Conservation (phyloP, 2,888 invertebrate genomes). For the Nemotelus nigrinus region DNA sequence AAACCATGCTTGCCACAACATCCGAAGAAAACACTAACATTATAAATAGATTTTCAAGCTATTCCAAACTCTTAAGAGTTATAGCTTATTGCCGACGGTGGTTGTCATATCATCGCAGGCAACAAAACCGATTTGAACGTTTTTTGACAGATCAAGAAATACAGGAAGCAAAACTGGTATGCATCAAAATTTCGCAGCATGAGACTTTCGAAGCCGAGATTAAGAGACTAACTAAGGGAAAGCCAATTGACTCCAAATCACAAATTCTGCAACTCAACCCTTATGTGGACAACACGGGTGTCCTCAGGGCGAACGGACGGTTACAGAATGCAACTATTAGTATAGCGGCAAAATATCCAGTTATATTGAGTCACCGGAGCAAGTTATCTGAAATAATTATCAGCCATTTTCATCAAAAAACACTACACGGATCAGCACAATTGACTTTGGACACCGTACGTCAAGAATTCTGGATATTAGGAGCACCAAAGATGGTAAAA, state of each 20-base stretch:
- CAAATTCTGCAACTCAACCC: neutral
- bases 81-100: constrained; percentile 6
- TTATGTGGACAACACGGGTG: neutral
- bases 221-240: no score
- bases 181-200: no score
- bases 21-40: neutral
- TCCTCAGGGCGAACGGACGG: neutral
- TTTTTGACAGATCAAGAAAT: no score
- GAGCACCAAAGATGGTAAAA: no score
- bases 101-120: no score
- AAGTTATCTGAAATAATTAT: neutral
- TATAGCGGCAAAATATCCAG: no score
- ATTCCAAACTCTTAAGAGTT: neutral
- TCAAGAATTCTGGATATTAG: no score
- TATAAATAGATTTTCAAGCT: neutral
- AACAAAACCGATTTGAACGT: no score
- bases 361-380: neutral
- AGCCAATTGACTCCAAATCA: neutral
- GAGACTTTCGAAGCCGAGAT: no score
- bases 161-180: no score
- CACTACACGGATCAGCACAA: neutral
- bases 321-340: no score
- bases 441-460: neutral
- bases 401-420: neutral
- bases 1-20: neutral